Conservation (phyloP, 2,113 vertebrate genomes). For the Triplophysa rosa region DNA sequence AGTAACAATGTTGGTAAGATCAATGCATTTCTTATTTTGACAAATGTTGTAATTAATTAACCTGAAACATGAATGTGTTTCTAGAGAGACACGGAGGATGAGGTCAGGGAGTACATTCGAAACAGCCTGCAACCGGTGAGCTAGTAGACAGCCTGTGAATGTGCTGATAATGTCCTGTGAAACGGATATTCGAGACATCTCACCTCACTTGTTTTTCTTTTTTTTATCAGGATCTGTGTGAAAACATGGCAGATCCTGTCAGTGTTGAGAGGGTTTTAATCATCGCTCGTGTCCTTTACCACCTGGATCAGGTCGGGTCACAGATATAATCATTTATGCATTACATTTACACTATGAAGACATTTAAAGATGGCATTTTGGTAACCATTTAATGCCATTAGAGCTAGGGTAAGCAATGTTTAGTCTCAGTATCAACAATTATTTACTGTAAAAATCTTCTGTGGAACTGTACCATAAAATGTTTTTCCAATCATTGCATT, state of each 20-base stretch:
- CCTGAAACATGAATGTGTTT: not conserved
- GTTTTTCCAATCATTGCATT: no score
- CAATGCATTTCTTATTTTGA: not conserved
- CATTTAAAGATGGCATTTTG: no score
- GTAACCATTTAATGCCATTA: no score
- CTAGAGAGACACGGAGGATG: conserved; percentile 90
- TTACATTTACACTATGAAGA: no score
- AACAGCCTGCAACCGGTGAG: conserved; percentile 69
- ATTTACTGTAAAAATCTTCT: no score
- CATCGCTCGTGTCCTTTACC: conserved; percentile 86
- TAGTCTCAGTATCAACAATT: no score
- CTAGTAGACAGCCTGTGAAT: conserved; percentile 63
- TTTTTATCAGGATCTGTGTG: conserved; percentile 22
- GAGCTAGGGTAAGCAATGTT: no score
- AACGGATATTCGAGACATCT: not conserved
- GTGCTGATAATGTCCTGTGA: conserved; percentile 72
- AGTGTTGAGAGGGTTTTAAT: conserved; percentile 80
- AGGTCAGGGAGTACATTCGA: conserved; percentile 82
- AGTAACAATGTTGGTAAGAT: not conserved
- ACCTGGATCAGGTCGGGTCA: conserved; percentile 87
- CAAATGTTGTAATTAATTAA: not conserved
- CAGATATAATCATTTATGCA: not conserved
- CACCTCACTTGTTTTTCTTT: not conserved
- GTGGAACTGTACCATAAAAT: no score
- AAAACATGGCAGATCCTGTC: conserved; percentile 45